Percentiles rank a stretch among this genome's conserved stretches.
phyloP scores from a whole-genome alignment of 2,888 invertebrate genomes.

The Rhingia rostrata region DNA sequence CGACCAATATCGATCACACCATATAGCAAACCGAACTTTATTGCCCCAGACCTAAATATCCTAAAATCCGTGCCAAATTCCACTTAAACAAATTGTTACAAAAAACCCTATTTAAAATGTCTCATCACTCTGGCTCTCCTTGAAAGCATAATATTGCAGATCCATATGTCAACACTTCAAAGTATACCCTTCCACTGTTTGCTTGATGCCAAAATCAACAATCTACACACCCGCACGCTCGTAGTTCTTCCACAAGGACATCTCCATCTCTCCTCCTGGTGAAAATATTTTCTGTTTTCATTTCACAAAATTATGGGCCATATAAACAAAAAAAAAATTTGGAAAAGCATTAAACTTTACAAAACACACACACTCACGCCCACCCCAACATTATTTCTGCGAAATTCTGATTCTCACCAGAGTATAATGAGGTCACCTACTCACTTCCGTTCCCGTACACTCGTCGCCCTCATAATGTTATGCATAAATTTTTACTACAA shows the following conservation, averaged over 20 bases:
- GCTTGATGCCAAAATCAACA: constrained; percentile 38
- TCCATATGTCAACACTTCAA: not conserved
- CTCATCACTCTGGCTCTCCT: not conserved
- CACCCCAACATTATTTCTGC: not conserved
- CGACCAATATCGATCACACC: no score
- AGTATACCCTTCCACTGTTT: not conserved
- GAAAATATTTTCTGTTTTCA: constrained; percentile 3
- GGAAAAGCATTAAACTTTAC: constrained; percentile 44
- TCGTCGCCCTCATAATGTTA: constrained; percentile 22
- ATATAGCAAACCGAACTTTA: no score
- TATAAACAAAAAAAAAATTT: constrained; percentile 37
- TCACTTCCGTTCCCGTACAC: constrained; percentile 2
- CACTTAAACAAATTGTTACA: no score
- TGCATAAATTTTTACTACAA: constrained; percentile 47
- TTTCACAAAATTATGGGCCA: constrained; percentile 27
- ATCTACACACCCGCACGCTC: constrained; percentile 3
- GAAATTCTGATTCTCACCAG: not conserved
- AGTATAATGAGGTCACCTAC: constrained; percentile 55
- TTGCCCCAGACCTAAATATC: no score
- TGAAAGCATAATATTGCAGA: not conserved
- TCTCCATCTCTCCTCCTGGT: constrained; percentile 1
- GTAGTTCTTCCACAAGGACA: constrained; percentile 6
- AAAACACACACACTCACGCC: constrained; percentile 10
- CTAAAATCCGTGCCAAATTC: no score
- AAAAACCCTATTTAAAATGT: no score